Percentiles rank a stretch among this genome's conserved stretches.
phyloP scores from a whole-genome alignment of 2,797 vertebrate species.

The Peromyscus attwateri region DNA sequence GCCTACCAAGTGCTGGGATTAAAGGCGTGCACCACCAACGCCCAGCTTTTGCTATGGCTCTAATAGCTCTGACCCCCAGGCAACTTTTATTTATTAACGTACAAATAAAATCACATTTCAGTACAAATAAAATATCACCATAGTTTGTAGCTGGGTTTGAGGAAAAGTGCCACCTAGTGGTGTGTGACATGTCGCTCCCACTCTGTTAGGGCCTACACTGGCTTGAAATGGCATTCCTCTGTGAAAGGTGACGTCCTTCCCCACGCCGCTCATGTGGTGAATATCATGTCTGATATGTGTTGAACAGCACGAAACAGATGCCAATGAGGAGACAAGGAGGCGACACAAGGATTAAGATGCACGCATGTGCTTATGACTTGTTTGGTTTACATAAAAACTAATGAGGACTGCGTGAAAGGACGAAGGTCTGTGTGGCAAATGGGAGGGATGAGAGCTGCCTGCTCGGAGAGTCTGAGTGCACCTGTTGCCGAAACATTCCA shows the following conservation, averaged over 20 bases:
- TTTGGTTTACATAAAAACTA: background rate
- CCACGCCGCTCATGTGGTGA: background rate
- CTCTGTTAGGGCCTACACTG: background rate
- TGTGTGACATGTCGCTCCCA: background rate
- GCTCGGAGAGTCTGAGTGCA: background rate
- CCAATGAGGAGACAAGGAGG: background rate
- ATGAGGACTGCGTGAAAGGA: background rate
- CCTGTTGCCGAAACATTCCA: background rate
- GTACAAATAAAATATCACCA: no score
- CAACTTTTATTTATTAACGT: no score
- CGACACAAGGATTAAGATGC: background rate
- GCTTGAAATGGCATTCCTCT: background rate
- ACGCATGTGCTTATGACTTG: background rate
- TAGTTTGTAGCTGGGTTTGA: background rate
- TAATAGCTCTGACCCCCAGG: no score
- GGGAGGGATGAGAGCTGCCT: background rate
- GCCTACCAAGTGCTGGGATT: no score
- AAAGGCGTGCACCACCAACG: no score
- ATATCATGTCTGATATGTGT: background rate
- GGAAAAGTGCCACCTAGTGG: conserved; percentile 56
- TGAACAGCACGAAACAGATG: background rate
- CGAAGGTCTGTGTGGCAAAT: background rate
- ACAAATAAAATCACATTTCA: no score
- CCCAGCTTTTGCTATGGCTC: no score
- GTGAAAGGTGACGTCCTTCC: background rate